Percentiles rank a stretch among this genome's conserved stretches.
Evolutionary conservation across 2,888 invertebrate genomes (phyloP).

Genomic region (Agonopterix heracliana): DNA sequence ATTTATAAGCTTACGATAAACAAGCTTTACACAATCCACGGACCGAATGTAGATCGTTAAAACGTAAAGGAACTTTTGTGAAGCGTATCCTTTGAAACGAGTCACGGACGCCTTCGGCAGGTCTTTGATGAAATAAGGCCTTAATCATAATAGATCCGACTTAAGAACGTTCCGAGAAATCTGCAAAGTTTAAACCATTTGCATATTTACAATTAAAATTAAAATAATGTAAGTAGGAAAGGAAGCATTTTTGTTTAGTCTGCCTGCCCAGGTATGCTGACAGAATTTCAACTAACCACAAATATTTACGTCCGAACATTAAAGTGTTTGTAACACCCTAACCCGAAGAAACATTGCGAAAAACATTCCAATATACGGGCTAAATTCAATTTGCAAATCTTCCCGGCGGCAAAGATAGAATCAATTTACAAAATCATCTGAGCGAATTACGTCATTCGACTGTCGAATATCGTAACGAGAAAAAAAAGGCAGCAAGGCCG

Average conservation of each 20-base stretch:
- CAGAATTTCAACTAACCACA: no score
- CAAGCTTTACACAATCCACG: slow-evolving; percentile 21
- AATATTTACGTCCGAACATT: no score
- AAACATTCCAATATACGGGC: slow-evolving; percentile 31
- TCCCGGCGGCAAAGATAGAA: slow-evolving; percentile 40
- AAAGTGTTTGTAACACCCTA: no score
- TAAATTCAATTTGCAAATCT: slow-evolving; percentile 49
- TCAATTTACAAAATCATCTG: slow-evolving; percentile 46
- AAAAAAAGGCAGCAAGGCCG: slow-evolving; percentile 61
- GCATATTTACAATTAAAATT: no score
- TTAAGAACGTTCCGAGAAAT: slow-evolving; percentile 4
- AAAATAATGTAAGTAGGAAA: no score
- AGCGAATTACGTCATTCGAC: slow-evolving; percentile 50
- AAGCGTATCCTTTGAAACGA: not conserved
- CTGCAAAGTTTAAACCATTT: not conserved
- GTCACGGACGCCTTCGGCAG: slow-evolving; percentile 8
- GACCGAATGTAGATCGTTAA: slow-evolving; percentile 3
- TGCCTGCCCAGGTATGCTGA: no score
- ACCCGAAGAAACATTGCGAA: not conserved
- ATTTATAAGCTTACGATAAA: slow-evolving; percentile 49
- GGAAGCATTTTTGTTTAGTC: no score
- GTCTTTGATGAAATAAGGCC: slow-evolving; percentile 6
- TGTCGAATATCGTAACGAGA: slow-evolving; percentile 54
- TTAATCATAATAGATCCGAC: slow-evolving; percentile 3
- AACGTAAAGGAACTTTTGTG: slow-evolving; percentile 4